These are phyloP conservation scores for Puffinus mauretanicus DNA, from an alignment of 2,113 vertebrate species.

Conservation along the genomic window DNA sequence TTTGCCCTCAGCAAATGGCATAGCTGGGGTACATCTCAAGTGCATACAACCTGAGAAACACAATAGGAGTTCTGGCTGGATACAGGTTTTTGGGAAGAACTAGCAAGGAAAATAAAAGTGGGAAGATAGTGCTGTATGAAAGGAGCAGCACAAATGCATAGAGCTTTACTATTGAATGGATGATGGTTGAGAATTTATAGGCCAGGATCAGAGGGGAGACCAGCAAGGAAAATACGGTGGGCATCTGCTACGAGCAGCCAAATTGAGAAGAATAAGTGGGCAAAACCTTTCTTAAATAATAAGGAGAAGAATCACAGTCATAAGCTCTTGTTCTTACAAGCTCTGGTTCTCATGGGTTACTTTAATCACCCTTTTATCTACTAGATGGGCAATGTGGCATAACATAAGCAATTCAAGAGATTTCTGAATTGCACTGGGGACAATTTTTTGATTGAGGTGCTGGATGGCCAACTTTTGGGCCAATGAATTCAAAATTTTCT, in stretches of 20 bases:
- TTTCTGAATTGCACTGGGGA: background rate
- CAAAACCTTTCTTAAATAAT: background rate
- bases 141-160: background rate
- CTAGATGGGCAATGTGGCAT: background rate
- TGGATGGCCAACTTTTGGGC: background rate
- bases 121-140: background rate
- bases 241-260: background rate
- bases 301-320: background rate
- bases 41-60: background rate
- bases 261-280: background rate
- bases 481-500: background rate
- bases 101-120: background rate
- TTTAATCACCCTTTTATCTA: background rate
- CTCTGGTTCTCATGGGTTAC: background rate
- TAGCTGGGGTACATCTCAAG: background rate
- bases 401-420: background rate
- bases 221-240: background rate
- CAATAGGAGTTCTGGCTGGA: background rate
- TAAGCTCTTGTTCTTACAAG: background rate
- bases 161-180: background rate
- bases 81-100: background rate
- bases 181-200: background rate
- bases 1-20: background rate
- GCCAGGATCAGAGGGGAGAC: background rate
- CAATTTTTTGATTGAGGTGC: background rate